These are phyloP conservation scores for Scolopax mira DNA, from an alignment of 2,113 vertebrate genomes.

Conservation along the genomic window DNA sequence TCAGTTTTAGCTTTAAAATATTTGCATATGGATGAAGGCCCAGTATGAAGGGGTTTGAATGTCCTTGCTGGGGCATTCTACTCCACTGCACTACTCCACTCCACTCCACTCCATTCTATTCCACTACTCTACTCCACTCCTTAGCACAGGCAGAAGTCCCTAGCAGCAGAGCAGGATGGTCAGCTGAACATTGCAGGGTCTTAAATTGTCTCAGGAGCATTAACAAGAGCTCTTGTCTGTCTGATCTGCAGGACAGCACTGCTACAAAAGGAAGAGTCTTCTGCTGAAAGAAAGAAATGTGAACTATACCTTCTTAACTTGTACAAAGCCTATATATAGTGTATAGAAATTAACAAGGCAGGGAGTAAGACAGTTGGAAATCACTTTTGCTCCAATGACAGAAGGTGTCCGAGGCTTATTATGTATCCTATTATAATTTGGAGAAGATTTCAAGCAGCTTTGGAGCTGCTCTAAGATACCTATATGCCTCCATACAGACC, in stretches of 20 bases:
- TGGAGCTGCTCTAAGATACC: neutral
- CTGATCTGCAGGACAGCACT: neutral
- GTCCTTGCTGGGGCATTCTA: neutral
- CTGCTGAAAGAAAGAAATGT: neutral
- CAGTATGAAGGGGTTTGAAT: neutral
- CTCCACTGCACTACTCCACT: too few species aligned
- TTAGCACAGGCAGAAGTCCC: neutral
- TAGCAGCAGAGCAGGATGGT: neutral
- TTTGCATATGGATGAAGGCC: neutral
- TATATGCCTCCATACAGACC: neutral
- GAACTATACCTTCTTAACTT: neutral
- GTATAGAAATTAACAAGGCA: neutral
- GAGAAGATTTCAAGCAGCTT: neutral
- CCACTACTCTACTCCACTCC: neutral
- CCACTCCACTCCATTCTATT: too few species aligned
- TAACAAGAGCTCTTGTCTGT: neutral
- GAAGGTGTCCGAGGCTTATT: neutral
- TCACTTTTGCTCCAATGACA: neutral
- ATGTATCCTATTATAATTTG: neutral
- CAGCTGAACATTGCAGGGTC: neutral
- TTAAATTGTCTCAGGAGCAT: neutral
- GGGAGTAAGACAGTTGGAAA: neutral
- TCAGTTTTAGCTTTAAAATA: neutral
- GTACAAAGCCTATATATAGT: neutral
- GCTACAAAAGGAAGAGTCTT: neutral